A percentile compares a stretch with the other conserved stretches of the same genome.
phyloP scores from a whole-genome alignment of 2,113 vertebrate species.

The Eupsittula cactorum region DNA sequence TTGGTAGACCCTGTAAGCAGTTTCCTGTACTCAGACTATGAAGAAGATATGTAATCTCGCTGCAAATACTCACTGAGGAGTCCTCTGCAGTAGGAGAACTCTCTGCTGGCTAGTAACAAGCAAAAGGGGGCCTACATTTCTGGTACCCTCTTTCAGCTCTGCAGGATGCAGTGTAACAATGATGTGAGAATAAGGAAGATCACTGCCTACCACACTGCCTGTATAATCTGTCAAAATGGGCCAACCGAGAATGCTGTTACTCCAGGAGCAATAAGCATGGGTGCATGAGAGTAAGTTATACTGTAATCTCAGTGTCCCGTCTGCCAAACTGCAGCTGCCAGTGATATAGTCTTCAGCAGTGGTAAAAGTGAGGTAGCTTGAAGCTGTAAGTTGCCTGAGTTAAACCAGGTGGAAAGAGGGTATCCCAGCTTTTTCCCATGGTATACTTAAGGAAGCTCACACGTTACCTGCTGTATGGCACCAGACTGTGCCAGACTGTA shows the following conservation, averaged over 20 bases:
- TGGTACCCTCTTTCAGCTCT: not conserved
- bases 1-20: not conserved
- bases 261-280: not conserved
- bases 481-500: not conserved
- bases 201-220: not conserved
- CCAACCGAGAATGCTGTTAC: not conserved
- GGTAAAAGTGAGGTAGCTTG: not conserved
- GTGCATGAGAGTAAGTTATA: not conserved
- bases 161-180: not conserved
- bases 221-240: not conserved
- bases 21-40: not conserved
- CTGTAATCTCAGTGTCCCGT: not conserved
- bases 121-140: not conserved
- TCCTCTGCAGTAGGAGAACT: not conserved
- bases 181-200: not conserved
- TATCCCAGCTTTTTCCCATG: not conserved
- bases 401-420: not conserved
- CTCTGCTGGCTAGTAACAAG: not conserved
- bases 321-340: not conserved
- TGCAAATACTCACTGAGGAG: slow-evolving; percentile 19
- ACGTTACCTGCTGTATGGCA: not conserved
- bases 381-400: not conserved
- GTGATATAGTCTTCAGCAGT: not conserved
- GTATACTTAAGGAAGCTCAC: not conserved
- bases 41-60: slow-evolving; percentile 12